Base-by-base conservation (phyloP, 2,113 vertebrate genomes). In the Osmerus mordax region DNA sequence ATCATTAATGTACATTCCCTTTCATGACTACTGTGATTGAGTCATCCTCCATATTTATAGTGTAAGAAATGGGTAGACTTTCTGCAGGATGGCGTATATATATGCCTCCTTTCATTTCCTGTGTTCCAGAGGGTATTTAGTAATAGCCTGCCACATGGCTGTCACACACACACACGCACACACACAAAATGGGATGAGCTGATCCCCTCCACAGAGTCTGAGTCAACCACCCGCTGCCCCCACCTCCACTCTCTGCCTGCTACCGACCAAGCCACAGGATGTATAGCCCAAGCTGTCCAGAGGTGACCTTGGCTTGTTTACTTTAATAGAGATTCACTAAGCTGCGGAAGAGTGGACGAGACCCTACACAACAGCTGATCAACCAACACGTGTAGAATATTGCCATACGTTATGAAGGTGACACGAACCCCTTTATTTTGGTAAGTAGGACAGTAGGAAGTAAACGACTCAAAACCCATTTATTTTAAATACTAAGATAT, bases 241-340 rank as follows among this genome's bases (percentile, higher is more conserved):
- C 80, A 76, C 76, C 61, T 36, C 69, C 73, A 78, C 70, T 16
- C 62, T 28, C 62, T 3, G 62, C 63, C 75, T 72, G 78, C 77
- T 68, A 83, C 78, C 84, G 71, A 83, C 66, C 72, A 71, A 76
- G 74, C 77, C 77, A 72, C 81, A 84, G 84, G 84, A 86, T 83
- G 80, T 80, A 73, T 81, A 83, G 78, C 81, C 80, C 81, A 79
- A 84, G 81, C 83, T 81, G 73, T 86, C 86, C 85, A 85, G 83
- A 87, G 88, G 88, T 91, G 89, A 90, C 86, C 86, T 89, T 82
- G 28, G 78, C 71, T 85, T 87, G 81, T 89, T 90, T 84, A 86
- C 79, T 78, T 71, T 72, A 78, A 76, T 71, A 65, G 79, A 77
- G 52, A 69, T 62, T n/a, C 7, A 65, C 51, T 72, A 52, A 25